Evolutionary conservation across 2,113 vertebrate species (phyloP).

Genomic region (Gavia stellata): DNA sequence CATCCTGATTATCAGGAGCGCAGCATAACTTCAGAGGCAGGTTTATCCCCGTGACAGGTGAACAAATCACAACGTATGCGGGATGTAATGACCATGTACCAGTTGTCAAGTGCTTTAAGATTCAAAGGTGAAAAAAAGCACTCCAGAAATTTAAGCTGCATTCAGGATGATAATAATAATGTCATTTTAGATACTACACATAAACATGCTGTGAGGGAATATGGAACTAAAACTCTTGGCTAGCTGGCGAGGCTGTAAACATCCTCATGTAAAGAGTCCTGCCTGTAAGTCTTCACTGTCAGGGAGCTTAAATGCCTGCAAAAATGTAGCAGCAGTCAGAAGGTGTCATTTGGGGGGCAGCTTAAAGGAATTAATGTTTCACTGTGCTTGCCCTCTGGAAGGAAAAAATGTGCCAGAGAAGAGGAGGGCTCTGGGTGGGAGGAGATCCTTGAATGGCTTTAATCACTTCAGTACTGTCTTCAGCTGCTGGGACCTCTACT

Average conservation of each 20-base stretch:
- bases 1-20: not conserved
- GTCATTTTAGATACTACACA: not conserved
- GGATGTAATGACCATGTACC: not conserved
- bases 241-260: constrained; percentile 23
- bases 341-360: not conserved
- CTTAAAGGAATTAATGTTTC: not conserved
- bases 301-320: not conserved
- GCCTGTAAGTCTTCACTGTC: constrained; percentile 58
- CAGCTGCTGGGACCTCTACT: not conserved
- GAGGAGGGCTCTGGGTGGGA: not conserved
- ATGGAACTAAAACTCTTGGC: constrained; percentile 60
- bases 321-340: not conserved
- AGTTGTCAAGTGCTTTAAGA: not conserved
- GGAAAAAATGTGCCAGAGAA: not conserved
- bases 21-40: not conserved
- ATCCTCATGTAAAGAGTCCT: constrained; percentile 20
- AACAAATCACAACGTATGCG: not conserved
- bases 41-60: not conserved
- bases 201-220: constrained; percentile 1
- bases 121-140: not conserved
- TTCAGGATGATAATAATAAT: not conserved
- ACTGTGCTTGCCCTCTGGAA: not conserved
- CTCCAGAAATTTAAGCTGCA: not conserved
- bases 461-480: not conserved
- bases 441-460: not conserved